Conservation (phyloP, 2,113 vertebrate species). For the Corydoras maculifer region DNA sequence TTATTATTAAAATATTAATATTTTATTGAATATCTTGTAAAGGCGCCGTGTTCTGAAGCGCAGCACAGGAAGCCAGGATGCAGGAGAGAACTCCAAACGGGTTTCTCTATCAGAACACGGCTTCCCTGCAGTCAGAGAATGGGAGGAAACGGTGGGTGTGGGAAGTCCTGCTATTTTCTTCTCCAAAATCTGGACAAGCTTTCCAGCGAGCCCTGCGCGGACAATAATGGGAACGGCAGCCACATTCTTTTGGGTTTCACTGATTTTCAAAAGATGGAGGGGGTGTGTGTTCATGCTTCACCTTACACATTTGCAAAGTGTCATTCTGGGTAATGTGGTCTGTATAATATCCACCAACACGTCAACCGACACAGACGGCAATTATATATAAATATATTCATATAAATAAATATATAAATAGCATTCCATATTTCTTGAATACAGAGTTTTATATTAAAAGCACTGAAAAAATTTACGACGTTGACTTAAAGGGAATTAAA, state of each 20-base stretch:
- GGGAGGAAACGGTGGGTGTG: constrained; percentile 42
- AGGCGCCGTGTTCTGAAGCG: neutral
- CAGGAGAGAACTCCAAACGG: neutral
- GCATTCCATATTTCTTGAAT: no score
- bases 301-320: constrained; percentile 1
- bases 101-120: constrained; percentile 1
- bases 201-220: constrained; percentile 14
- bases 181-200: constrained; percentile 29
- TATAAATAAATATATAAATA: no score
- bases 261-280: constrained; percentile 16
- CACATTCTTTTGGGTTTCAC: constrained; percentile 16
- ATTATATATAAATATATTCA: no score
- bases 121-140: constrained; percentile 42
- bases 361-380: neutral
- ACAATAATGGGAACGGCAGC: constrained; percentile 33
- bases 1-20: no score
- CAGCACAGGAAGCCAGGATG: neutral
- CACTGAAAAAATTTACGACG: no score
- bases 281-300: constrained; percentile 4
- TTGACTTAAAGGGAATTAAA: neutral
- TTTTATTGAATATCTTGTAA: no score
- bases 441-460: no score
- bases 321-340: neutral
- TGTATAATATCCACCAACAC: neutral
- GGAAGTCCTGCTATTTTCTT: constrained; percentile 31